These are phyloP conservation scores for Ophion costatus DNA, from an alignment of 2,888 invertebrate species.

Conservation along the genomic window DNA sequence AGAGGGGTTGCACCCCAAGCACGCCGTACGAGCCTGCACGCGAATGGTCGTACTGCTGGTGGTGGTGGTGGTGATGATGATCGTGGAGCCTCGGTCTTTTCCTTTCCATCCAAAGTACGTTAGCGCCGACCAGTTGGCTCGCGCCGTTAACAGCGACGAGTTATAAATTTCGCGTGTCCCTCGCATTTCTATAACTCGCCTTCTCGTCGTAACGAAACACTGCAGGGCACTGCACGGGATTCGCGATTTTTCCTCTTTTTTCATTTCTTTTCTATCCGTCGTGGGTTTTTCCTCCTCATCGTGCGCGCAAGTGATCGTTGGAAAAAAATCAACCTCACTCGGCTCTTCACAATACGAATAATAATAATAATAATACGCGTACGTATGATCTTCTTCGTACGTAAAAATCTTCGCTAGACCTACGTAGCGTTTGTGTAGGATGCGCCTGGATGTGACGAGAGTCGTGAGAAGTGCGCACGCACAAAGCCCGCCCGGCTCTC, in stretches of 20 bases:
- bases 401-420: neutral
- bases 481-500: constrained; percentile 14
- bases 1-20: constrained; percentile 66
- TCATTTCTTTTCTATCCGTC: constrained; percentile 18
- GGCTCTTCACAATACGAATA: constrained; percentile 2
- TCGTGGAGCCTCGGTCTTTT: constrained; percentile 68
- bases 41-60: constrained; percentile 42
- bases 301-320: neutral
- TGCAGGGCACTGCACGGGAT: constrained; percentile 56
- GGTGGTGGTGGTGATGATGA: constrained; percentile 53
- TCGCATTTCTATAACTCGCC: constrained; percentile 35
- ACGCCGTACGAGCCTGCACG: constrained; percentile 19
- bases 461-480: constrained; percentile 51
- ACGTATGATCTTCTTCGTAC: neutral
- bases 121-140: constrained; percentile 72
- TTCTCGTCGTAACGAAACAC: neutral
- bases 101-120: constrained; percentile 68
- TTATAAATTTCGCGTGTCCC: constrained; percentile 19
- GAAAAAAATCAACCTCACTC: neutral
- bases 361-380: constrained; percentile 11
- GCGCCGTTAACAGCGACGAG: constrained; percentile 61
- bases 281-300: neutral
- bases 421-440: neutral
- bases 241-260: constrained; percentile 41
- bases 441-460: neutral